Evolutionary conservation across 64 coral and sea anemone species (phyloP).

Genomic region (Anthopleura sola): DNA sequence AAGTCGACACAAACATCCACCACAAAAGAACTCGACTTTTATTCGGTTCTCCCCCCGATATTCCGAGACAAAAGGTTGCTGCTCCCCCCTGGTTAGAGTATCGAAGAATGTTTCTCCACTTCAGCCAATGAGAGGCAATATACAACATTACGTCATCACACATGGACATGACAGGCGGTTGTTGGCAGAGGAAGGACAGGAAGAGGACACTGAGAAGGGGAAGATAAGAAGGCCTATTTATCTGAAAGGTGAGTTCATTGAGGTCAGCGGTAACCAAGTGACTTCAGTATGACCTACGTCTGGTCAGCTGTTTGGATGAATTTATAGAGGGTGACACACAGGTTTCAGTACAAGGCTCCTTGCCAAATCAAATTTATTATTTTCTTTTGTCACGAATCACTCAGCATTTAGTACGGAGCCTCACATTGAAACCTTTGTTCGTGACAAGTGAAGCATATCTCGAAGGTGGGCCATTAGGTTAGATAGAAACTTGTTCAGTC

Average conservation of each 20-base stretch:
- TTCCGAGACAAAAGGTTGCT: not conserved
- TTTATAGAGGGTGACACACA: too few relatives aligned
- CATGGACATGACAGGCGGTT: conserved; percentile 40
- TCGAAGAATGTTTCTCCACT: conserved; percentile 45
- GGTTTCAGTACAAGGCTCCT: too few relatives aligned
- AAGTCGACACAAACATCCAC: not conserved
- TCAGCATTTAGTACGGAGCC: too few relatives aligned
- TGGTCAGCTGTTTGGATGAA: too few relatives aligned
- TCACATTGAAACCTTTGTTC: too few relatives aligned
- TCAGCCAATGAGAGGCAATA: conserved; percentile 28
- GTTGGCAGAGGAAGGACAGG: not conserved
- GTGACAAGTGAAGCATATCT: too few relatives aligned
- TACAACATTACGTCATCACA: conserved; percentile 52
- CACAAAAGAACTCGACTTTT: conserved; percentile 6
- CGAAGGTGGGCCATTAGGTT: too few relatives aligned
- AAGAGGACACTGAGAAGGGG: not conserved
- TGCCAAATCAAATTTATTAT: too few relatives aligned
- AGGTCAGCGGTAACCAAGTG: not conserved
- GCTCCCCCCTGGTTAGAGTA: conserved; percentile 38
- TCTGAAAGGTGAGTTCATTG: conserved; percentile 33
- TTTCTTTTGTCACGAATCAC: too few relatives aligned
- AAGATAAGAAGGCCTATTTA: conserved; percentile 47
- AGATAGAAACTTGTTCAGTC: too few relatives aligned
- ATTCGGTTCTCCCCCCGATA: conserved; percentile 50
- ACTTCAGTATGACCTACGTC: too few relatives aligned